Percentiles rank a stretch among this genome's conserved stretches.
Conservation (phyloP, 2,888 invertebrate species). For the Ochlodes sylvanus region DNA sequence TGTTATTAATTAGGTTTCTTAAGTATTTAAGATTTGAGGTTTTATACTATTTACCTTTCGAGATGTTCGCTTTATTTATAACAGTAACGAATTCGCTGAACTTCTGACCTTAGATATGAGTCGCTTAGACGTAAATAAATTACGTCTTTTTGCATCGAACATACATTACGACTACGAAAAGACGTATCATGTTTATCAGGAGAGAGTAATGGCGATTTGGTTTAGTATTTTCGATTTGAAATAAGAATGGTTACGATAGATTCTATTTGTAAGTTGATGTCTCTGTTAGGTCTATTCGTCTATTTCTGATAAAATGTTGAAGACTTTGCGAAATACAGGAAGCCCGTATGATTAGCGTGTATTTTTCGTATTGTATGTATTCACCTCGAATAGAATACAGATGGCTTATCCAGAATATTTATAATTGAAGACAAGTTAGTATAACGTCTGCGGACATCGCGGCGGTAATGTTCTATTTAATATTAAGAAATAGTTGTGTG, state of each 20-base stretch:
- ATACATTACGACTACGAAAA: no score
- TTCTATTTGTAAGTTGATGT: background rate
- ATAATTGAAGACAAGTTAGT: constrained; percentile 40
- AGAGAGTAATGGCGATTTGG: no score
- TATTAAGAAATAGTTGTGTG: constrained; percentile 38
- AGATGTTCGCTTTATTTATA: background rate
- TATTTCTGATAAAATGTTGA: background rate
- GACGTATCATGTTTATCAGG: no score
- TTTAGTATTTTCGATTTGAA: background rate
- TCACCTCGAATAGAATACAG: constrained; percentile 22
- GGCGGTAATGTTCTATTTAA: constrained; percentile 25
- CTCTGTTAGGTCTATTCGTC: background rate
- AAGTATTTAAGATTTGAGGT: constrained; percentile 20
- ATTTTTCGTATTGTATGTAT: constrained; percentile 25
- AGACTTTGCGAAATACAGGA: constrained; percentile 20
- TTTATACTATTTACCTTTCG: background rate
- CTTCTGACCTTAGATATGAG: background rate
- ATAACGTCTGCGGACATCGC: constrained; percentile 41
- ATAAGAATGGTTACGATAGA: background rate
- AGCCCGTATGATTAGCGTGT: constrained; percentile 7
- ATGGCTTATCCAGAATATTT: constrained; percentile 38
- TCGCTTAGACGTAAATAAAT: background rate
- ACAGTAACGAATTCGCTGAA: background rate
- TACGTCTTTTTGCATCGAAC: background rate
- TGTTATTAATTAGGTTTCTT: constrained; percentile 4